Conservation (phyloP, 2,797 vertebrate species). For the Kryptolebias ocellatus region DNA sequence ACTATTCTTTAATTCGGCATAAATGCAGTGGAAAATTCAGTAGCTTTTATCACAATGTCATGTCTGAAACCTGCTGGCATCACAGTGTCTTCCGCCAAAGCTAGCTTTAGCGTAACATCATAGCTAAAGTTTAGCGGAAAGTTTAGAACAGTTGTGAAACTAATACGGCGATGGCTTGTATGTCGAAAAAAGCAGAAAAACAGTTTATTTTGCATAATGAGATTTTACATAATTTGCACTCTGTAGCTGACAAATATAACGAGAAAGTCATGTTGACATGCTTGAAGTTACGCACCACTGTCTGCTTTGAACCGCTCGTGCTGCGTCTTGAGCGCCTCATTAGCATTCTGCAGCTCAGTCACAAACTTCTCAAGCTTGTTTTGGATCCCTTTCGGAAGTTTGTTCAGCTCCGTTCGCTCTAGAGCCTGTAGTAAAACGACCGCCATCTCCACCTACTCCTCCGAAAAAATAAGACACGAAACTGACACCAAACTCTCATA, state of each 20-base stretch:
- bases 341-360: conserved; percentile 89
- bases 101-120: conserved; percentile 34
- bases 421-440: conserved; percentile 89
- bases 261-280: fast-evolving
- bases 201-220: fast-evolving
- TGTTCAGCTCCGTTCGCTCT: conserved; percentile 89
- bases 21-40: neutral
- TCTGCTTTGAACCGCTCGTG: conserved; percentile 92
- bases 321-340: conserved; percentile 85
- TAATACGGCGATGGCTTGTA: neutral
- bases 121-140: conserved; percentile 29
- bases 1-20: neutral
- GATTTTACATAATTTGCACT: fast-evolving
- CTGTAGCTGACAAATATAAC: neutral
- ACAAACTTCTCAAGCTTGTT: conserved; percentile 92
- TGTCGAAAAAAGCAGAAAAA: neutral
- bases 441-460: conserved; percentile 82
- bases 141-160: too few relatives aligned
- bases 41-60: neutral
- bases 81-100: neutral
- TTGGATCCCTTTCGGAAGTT: conserved; percentile 89
- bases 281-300: conserved; percentile 81
- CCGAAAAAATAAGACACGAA: neutral
- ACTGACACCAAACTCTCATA: conserved; percentile 2
- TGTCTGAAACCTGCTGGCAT: neutral